Evolutionary conservation across 1,140 invertebrate genomes (phyloP), one percentile per base, ranked within the genome.

Genomic region (Pristionchus pacificus): DNA sequence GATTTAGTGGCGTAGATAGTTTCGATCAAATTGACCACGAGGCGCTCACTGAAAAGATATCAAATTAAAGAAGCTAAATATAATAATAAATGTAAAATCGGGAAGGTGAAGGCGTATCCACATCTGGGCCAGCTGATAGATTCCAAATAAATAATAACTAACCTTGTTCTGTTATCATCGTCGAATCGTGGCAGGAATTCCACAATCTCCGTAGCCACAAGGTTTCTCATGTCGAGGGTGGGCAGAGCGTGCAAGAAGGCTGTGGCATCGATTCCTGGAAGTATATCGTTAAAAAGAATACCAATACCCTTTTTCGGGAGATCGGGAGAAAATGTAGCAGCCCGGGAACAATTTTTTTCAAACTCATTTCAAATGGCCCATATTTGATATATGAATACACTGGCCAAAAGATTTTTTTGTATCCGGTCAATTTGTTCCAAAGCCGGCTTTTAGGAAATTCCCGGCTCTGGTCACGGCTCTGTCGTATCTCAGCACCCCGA

Each of bases 131-230:
- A 19, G 19, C 24, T 19, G 19, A 57, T 19, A 57, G 19, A 24
- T 19, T 0, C 55, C 24, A 57, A 57, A 57, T 57, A 19, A 57
- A 19, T 57, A 24, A 57, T 57, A 19, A 19, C 19, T 14, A n/a
- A 72, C 70, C 71, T 73, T 1, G 65, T 76, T 29, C 70, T 72
- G n/a, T 66, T 75, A 3, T 68, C 55, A 60, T 80, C 76, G 31
- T 80, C 78, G 24, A 76, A 65, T 67, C 65, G 38, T 28, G 78
- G 78, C 33, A 80, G 70, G 68, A 80, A 80, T 57, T 80, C 78
- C 25, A 80, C 78, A 58, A 80, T 73, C 68, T 80, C 78, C 19
- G 79, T 80, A 0, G 79, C 78, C 31, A 80, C 61, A 27, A 80
- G 61, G 19, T 77, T 74, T 1, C 70, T 64, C 31, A 80, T 58